phyloP scores from a whole-genome alignment of 2,888 invertebrate species.

The Parnassius glacialis region DNA sequence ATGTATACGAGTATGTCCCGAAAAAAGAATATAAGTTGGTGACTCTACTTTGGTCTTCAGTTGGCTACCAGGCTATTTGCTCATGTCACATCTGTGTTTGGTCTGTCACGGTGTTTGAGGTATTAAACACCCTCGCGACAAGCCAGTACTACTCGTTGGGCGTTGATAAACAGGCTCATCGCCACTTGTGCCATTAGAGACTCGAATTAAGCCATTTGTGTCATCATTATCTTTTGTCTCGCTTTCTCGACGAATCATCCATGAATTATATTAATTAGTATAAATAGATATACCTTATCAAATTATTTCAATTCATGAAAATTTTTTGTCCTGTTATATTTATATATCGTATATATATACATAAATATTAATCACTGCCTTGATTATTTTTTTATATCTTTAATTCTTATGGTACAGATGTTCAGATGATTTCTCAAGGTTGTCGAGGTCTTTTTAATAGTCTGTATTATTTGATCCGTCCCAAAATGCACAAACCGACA shows the following conservation, averaged over 20 bases:
- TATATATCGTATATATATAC: too few species aligned
- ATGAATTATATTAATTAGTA: too few species aligned
- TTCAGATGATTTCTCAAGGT: too few species aligned
- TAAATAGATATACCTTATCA: too few species aligned
- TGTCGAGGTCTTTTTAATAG: not conserved
- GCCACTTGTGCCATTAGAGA: conserved; percentile 38
- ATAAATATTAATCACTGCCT: too few species aligned
- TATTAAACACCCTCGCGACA: conserved; percentile 47
- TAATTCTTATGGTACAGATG: too few species aligned
- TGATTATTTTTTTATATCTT: too few species aligned
- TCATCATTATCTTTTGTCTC: not conserved
- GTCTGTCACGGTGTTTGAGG: conserved; percentile 68
- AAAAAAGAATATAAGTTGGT: not conserved
- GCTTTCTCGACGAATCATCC: not conserved
- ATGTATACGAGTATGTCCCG: not conserved
- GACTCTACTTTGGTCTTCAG: conserved; percentile 26
- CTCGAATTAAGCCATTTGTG: conserved; percentile 8
- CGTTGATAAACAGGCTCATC: conserved; percentile 46
- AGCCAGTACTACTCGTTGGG: conserved; percentile 37
- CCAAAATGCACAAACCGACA: conserved; percentile 6
- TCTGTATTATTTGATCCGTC: too few species aligned
- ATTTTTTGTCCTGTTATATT: too few species aligned
- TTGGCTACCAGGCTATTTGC: conserved; percentile 50
- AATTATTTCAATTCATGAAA: too few species aligned
- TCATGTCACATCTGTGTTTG: conserved; percentile 74